Evolutionary conservation across 2,888 invertebrate species (phyloP).

Genomic region (Protula sp.): DNA sequence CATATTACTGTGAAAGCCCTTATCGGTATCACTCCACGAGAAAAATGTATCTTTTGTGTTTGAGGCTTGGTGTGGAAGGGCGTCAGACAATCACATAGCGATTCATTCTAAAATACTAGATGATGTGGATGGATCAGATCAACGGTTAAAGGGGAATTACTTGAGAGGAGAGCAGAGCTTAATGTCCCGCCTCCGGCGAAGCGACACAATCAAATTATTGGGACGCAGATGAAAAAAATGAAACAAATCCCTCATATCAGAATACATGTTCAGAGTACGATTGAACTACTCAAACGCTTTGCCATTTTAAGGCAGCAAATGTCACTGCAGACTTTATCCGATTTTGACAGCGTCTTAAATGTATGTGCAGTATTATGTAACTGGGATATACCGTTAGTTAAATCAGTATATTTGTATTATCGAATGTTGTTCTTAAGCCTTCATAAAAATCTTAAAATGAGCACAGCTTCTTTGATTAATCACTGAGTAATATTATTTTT

Average conservation of each 20-base stretch:
- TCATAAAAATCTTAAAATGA: neutral
- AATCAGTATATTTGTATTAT: no score
- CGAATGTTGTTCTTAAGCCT: neutral
- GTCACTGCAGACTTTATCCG: neutral
- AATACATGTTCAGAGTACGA: neutral
- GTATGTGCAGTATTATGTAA: neutral
- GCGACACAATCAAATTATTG: neutral
- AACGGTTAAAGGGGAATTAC: neutral
- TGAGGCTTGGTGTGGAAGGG: neutral
- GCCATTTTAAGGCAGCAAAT: neutral
- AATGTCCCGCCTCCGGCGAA: neutral
- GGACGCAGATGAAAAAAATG: neutral
- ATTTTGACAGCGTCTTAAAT: neutral
- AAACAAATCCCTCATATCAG: neutral
- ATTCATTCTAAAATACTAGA: neutral
- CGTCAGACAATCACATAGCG: neutral
- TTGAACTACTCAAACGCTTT: neutral
- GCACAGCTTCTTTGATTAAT: no score
- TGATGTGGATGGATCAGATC: neutral
- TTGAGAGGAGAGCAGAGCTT: neutral
- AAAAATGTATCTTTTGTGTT: neutral
- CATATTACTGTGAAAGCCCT: neutral
- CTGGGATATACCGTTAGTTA: neutral
- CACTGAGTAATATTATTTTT: no score
- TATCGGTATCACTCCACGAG: neutral